These are phyloP conservation scores for Melanostoma mellinum DNA, from an alignment of 2,888 invertebrate genomes.

Conservation along the genomic window DNA sequence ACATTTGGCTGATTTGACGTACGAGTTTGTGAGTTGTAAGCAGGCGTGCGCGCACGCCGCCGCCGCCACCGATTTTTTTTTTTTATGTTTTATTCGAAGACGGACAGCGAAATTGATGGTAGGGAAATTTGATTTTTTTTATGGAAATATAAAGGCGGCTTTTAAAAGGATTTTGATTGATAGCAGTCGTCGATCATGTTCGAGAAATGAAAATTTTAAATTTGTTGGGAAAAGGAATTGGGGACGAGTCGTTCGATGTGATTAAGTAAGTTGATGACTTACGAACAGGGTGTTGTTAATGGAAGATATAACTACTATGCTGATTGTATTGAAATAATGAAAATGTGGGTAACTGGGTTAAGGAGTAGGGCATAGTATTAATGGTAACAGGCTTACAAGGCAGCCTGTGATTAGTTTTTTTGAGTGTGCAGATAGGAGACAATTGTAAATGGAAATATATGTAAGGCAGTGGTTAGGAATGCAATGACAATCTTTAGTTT, in stretches of 20 bases:
- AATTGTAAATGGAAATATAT: no score
- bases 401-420: no score
- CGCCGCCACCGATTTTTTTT: constrained; percentile 33
- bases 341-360: constrained; percentile 55
- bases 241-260: constrained; percentile 49
- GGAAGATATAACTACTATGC: constrained; percentile 2
- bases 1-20: constrained; percentile 70
- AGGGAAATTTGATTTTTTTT: constrained; percentile 65
- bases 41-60: constrained; percentile 59
- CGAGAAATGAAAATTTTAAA: constrained; percentile 48
- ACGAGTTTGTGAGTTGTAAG: constrained; percentile 61
- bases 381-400: no score
- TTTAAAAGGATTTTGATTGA: constrained; percentile 70
- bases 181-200: constrained; percentile 68
- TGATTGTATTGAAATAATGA: constrained; percentile 9
- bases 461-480: no score
- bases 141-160: constrained; percentile 56
- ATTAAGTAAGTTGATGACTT: constrained; percentile 65
- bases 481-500: no score
- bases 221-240: constrained; percentile 37
- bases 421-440: no score
- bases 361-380: constrained; percentile 14
- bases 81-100: constrained; percentile 31
- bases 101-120: constrained; percentile 65
- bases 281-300: constrained; percentile 59